Percentiles rank a stretch among this genome's conserved stretches.
phyloP scores from a whole-genome alignment of 1,140 invertebrate genomes.

The Goniozus legneri region DNA sequence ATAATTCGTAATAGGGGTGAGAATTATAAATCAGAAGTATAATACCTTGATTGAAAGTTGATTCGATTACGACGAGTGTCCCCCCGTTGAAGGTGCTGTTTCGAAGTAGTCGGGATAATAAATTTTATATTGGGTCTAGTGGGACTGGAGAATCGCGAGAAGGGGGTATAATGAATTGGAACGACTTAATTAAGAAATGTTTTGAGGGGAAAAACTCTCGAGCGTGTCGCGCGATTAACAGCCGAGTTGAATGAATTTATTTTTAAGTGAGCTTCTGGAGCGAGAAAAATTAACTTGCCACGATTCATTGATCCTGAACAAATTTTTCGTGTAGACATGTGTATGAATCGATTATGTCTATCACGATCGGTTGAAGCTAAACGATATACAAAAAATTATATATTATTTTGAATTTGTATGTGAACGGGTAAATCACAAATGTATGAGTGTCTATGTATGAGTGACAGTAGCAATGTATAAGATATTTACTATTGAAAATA shows the following conservation, averaged over 20 bases:
- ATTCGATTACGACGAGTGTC: no score
- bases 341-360: background rate
- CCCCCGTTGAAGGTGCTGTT: background rate
- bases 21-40: no score
- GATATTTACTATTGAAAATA: no score
- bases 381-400: background rate
- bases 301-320: background rate
- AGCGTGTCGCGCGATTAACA: background rate
- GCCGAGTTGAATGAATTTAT: background rate
- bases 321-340: background rate
- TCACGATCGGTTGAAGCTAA: background rate
- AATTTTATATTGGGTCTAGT: background rate
- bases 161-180: constrained; percentile 14
- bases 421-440: no score
- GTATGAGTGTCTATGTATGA: no score
- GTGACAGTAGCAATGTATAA: no score
- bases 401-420: background rate
- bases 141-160: constrained; percentile 1
- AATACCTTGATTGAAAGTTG: no score
- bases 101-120: background rate
- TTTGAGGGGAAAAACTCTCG: constrained; percentile 3
- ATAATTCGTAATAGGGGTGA: no score
- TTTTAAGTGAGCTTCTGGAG: background rate
- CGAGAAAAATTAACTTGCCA: background rate
- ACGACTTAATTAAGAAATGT: constrained; percentile 21